These are phyloP conservation scores for Orchestia grillus DNA, from an alignment of 1,140 invertebrate genomes.

Conservation along the genomic window DNA sequence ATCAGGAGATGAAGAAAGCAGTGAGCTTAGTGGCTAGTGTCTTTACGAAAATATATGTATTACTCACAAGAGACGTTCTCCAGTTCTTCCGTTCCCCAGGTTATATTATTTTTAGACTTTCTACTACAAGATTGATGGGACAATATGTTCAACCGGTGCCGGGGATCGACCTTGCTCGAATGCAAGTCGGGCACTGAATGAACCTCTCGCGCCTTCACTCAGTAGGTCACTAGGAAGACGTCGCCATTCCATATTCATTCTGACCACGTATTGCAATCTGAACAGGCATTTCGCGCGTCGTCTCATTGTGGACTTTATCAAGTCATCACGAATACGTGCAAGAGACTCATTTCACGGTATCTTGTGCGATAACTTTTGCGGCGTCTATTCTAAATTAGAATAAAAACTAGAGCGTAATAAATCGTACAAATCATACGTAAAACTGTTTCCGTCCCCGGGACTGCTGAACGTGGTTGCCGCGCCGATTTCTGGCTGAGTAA, in stretches of 20 bases:
- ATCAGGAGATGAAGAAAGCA: too few species aligned
- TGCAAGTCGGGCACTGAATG: background rate
- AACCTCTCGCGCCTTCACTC: background rate
- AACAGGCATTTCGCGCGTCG: background rate
- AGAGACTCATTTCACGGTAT: background rate
- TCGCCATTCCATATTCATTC: background rate
- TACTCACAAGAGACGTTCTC: too few species aligned
- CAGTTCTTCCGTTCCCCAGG: too few species aligned
- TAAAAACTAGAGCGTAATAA: too few species aligned
- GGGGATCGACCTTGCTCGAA: background rate
- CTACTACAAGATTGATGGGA: background rate
- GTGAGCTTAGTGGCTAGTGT: too few species aligned
- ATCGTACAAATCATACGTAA: too few species aligned
- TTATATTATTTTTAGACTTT: background rate
- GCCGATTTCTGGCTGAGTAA: background rate
- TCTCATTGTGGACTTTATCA: background rate
- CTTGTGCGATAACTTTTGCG: background rate
- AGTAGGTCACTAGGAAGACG: background rate
- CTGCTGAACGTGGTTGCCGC: too few species aligned
- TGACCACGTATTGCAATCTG: background rate
- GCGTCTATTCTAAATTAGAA: background rate
- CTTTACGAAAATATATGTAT: too few species aligned
- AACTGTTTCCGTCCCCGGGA: too few species aligned
- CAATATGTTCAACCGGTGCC: background rate
- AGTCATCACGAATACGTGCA: background rate